phyloP scores from a whole-genome alignment of 2,113 vertebrate species.

The Eretmochelys imbricata region DNA sequence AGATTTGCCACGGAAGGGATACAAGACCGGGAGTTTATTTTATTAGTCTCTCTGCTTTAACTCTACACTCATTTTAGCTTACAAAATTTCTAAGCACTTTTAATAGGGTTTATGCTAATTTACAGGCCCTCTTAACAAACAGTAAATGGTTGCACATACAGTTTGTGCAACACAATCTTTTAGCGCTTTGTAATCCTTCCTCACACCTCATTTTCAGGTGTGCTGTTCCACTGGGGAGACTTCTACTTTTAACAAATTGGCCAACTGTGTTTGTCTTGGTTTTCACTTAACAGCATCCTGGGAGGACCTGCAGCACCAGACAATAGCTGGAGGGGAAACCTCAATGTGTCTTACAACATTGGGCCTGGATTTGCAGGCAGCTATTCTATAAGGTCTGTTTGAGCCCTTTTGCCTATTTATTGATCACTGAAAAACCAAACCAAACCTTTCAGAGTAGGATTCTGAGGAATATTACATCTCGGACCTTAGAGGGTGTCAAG shows the following conservation, averaged over 20 bases:
- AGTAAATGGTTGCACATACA: neutral
- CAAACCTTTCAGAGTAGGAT: neutral
- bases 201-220: neutral
- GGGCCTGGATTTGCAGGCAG: conserved; percentile 88
- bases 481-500: neutral
- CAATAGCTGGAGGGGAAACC: conserved; percentile 89
- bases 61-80: neutral
- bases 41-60: neutral
- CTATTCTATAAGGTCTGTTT: conserved; percentile 80
- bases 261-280: neutral
- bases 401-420: neutral
- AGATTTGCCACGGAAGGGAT: neutral
- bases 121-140: neutral
- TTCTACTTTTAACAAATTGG: neutral
- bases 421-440: neutral
- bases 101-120: neutral
- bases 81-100: neutral
- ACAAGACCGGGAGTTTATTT: neutral
- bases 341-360: conserved; percentile 88
- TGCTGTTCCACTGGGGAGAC: neutral
- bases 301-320: conserved; percentile 85
- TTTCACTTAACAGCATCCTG: conserved; percentile 83
- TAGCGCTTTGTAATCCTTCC: neutral
- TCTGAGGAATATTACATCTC: neutral
- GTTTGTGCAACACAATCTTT: neutral